phyloP scores from a whole-genome alignment of 1,140 invertebrate genomes.

The Bradysia coprophila region DNA sequence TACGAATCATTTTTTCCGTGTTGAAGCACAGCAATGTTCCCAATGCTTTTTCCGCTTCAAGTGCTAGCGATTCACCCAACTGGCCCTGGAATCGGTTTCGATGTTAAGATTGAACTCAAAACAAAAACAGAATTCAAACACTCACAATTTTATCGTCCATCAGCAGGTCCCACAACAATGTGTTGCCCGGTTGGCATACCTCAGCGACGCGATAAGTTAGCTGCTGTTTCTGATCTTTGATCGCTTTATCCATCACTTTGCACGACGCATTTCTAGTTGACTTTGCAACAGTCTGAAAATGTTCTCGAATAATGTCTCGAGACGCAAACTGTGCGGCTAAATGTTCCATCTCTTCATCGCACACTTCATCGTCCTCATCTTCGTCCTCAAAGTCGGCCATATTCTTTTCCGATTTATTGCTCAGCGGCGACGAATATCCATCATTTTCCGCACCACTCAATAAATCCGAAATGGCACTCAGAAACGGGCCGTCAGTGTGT shows the following conservation, averaged over 20 bases:
- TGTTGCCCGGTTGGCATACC: constrained; percentile 75
- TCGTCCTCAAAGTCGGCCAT: constrained; percentile 90
- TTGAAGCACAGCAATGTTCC: constrained; percentile 79
- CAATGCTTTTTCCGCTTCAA: constrained; percentile 81
- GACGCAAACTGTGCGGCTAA: no score
- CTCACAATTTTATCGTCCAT: constrained; percentile 81
- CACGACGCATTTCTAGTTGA: constrained; percentile 10
- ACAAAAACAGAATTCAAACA: constrained; percentile 10
- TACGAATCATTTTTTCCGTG: constrained; percentile 68
- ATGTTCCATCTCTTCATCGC: constrained; percentile 59
- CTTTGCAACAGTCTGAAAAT: constrained; percentile 8
- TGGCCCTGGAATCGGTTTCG: constrained; percentile 34
- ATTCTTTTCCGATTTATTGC: constrained; percentile 87
- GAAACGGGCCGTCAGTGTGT: constrained; percentile 20
- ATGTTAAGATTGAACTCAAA: constrained; percentile 6
- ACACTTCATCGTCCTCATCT: constrained; percentile 75
- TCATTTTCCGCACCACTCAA: constrained; percentile 49
- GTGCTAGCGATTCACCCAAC: constrained; percentile 67
- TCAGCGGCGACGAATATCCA: constrained; percentile 72
- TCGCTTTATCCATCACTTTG: constrained; percentile 11
- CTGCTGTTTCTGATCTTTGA: constrained; percentile 22
- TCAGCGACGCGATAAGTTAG: constrained; percentile 49
- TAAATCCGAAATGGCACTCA: constrained; percentile 25
- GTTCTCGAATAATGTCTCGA: background rate
- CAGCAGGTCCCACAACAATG: constrained; percentile 81